phyloP scores from a whole-genome alignment of 2,113 vertebrate genomes.

The Gasterosteus nipponicus region DNA sequence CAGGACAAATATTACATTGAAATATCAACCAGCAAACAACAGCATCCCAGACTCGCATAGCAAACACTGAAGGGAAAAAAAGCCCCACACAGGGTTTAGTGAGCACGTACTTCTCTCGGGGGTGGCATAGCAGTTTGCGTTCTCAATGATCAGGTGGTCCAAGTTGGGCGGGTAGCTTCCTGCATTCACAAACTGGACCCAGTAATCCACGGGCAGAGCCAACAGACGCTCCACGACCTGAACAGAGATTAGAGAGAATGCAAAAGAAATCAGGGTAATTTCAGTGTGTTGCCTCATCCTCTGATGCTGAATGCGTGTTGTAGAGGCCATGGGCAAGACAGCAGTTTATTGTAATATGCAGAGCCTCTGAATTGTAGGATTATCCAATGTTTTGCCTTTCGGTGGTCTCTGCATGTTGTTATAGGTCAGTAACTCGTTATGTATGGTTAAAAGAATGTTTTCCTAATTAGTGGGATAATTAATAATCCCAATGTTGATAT shows the following conservation, averaged over 20 bases:
- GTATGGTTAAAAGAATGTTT: neutral
- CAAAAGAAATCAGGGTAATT: constrained; percentile 22
- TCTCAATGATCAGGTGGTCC: constrained; percentile 88
- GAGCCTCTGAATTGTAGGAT: constrained; percentile 1
- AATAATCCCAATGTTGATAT: neutral
- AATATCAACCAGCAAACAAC: neutral
- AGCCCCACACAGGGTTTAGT: neutral
- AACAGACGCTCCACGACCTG: constrained; percentile 93
- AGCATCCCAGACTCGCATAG: neutral
- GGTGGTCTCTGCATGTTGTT: neutral
- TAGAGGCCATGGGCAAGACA: constrained; percentile 7
- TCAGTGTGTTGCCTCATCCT: constrained; percentile 50
- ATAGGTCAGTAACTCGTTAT: neutral
- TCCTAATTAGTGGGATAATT: neutral
- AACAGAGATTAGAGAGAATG: constrained; percentile 8
- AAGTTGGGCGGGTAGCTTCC: constrained; percentile 84
- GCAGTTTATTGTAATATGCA: neutral
- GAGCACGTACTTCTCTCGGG: constrained; percentile 88
- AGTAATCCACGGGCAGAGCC: constrained; percentile 87
- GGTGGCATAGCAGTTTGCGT: constrained; percentile 88
- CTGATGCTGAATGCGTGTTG: neutral
- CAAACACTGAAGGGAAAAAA: neutral
- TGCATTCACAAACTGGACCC: constrained; percentile 90
- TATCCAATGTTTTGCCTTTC: neutral
- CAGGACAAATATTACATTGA: constrained; percentile 25